Evolutionary conservation across 2,113 vertebrate genomes (phyloP), one percentile per base, ranked within the genome.

Genomic region (Ondatra zibethicus): DNA sequence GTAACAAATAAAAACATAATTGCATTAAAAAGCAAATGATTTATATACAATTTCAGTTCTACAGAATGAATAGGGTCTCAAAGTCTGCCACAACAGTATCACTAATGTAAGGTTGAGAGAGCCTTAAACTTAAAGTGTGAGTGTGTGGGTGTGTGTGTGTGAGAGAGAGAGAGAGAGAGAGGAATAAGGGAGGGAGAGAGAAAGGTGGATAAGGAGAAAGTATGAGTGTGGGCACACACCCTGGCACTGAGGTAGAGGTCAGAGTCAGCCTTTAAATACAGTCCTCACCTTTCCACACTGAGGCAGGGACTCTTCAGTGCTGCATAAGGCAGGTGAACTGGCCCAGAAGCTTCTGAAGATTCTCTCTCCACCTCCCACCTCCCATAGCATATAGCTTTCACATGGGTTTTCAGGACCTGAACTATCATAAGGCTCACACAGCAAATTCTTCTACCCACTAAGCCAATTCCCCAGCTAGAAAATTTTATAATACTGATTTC

Each of bases 1-100:
- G 97, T 65, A 98, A 96, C 81, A 94, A 82, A 98, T 78, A n/a
- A 50, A 96, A 75, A 97, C 33, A 66, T 0, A 93, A 73, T 5
- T 58, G 42, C 55, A 39, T 96, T 94, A 96, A 77, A 96, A 93
- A 94, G 39, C n/a, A 86, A 61, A 61, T 14, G 2, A 76, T 11
- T 42, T 2, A 12, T 52, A 13, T 50, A 50, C 11, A 70, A 47
- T 88, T 70, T 87, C 39, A 77, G 33, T 61, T 94, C 76, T 63
- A 1, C 36, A 80, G 84, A 33, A 89, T 63, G 55, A 90, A 58
- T 14, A 78, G 29, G 33, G 84, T 92, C 55, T 42, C 8, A 75
- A 75, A 42, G 63, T 31, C 11, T 72, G 29, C 52, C 94, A 73
- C 33, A 89, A 21, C 21, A 36, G 75, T 81, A 87, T 33, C 45